phyloP scores from a whole-genome alignment of 1,140 invertebrate genomes.

The Eriosoma lanigerum region DNA sequence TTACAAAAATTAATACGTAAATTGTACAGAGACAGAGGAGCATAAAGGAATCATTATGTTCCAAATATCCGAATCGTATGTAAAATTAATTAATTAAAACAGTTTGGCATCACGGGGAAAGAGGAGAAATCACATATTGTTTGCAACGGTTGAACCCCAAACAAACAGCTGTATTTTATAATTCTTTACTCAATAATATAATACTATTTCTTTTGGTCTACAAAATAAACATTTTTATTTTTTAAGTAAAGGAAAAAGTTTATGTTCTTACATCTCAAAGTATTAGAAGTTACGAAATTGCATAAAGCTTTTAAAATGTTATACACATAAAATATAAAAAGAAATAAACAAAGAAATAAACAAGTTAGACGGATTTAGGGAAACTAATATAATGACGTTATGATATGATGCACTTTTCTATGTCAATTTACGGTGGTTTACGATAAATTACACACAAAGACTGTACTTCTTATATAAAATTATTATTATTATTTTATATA shows the following conservation, averaged over 20 bases:
- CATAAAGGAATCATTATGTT: no score
- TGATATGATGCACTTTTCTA: neutral
- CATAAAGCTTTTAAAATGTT: constrained; percentile 8
- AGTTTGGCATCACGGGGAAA: no score
- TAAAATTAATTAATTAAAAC: no score
- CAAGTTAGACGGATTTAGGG: no score
- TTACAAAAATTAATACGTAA: no score
- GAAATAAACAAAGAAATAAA: no score
- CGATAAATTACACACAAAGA: neutral
- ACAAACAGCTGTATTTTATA: no score
- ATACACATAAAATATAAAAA: no score
- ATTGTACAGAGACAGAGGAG: no score
- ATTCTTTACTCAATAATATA: no score
- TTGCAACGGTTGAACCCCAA: neutral
- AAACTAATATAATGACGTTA: neutral
- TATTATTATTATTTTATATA: neutral
- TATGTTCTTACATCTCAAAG: neutral
- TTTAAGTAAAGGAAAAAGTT: neutral
- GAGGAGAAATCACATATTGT: no score
- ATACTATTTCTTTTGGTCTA: neutral
- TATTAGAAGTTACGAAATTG: neutral
- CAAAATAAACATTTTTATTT: neutral
- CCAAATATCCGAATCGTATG: no score
- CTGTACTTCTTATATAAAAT: neutral
- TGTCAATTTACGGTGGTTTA: neutral